Base-by-base conservation (phyloP, 2,888 invertebrate genomes). In the Microdon myrmicae region DNA sequence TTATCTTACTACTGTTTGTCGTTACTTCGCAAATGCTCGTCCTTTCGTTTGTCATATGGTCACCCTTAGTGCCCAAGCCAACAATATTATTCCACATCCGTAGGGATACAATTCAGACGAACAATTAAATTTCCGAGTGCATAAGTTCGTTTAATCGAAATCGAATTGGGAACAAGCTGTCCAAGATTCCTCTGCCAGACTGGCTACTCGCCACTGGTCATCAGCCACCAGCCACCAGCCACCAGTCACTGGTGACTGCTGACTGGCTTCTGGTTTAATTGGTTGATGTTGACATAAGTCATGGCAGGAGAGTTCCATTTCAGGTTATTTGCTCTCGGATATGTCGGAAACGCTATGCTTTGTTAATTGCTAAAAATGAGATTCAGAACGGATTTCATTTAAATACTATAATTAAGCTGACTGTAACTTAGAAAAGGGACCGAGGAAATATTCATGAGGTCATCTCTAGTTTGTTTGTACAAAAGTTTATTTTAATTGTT, bases 41-140 rank as follows among this genome's bases (percentile, higher is more conserved):
- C 25, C 2, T 25, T 20, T n/a, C 39, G 14, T 23, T 28, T 37
- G 37, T 22, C 43, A 22, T 7, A 22, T 8, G 13, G 51, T 51
- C 35, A 23, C 37, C 31, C 14, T 44, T 14, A 25, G 14, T 8
- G n/a, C 2, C 20, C 44, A 22, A 17, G 17, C 16, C 31, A 5
- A 6, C 17, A 32, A 14, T 13, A 19, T 8, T 2, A 10, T 7
- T 7, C n/a, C 4, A 4, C 25, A 12, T 5, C n/a, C 3, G 5
- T n/a, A 23, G 9, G 10, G 6, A 8, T 20, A 13, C 3, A n/a
- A n/a, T n/a, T 9, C 4, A 7, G 3, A 4, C 20, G 43, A 31
- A 51, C 61, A 64, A 51, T 64, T 64, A 64, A 64, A 51, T 56
- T 56, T 56, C 51, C 51, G 49, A 64, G 35, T 64, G 49, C 61